Evolutionary conservation across 2,797 vertebrate species (phyloP), one percentile per base, ranked within the genome.

Genomic region (Paratrypauchen microcephalus): DNA sequence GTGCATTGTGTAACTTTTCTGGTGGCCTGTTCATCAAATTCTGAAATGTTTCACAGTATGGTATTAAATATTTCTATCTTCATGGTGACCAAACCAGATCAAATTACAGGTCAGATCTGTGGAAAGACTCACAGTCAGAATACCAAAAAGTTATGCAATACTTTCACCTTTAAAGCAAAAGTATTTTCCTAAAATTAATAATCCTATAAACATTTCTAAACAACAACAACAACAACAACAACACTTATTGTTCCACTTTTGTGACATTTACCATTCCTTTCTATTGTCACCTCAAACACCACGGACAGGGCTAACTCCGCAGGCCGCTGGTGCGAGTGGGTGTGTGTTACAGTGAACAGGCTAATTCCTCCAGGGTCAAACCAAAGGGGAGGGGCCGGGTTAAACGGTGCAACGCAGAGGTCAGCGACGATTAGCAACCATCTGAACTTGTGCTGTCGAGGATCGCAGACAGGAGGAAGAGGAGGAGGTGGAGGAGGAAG

Each of bases 371-470:
- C 71, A 65, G 82, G 88, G 88, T 88, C 88, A 88, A 74, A 30
- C 19, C 58, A 21, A 23, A 23, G 79, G 81, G 87, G 86, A 86
- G 83, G 83, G 85, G 77, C 83, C 23, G 86, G 91, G 89, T 91
- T 91, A 90, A 92, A 90, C 57, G 81, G 85, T 87, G 84, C 78
- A 82, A 88, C 75, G 76, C 74, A 61, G 84, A 84, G 91, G 91
- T 92, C 89, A 89, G 61, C 71, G 23, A 80, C 82, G 87, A 92
- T 91, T 92, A 90, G 91, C 89, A 88, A 81, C 75, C 83, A 83
- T 84, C 81, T 87, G 83, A 92, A 82, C 87, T 81, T 78, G 74
- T 75, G 73, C 79, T 81, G 77, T 73, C 61, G 80, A 82, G 55
- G 68, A 71, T 66, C 63, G 5, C 3, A 76, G 71, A 30, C 74